Conservation (phyloP, 2,797 vertebrate species). For the Distichodus sexfasciatus region DNA sequence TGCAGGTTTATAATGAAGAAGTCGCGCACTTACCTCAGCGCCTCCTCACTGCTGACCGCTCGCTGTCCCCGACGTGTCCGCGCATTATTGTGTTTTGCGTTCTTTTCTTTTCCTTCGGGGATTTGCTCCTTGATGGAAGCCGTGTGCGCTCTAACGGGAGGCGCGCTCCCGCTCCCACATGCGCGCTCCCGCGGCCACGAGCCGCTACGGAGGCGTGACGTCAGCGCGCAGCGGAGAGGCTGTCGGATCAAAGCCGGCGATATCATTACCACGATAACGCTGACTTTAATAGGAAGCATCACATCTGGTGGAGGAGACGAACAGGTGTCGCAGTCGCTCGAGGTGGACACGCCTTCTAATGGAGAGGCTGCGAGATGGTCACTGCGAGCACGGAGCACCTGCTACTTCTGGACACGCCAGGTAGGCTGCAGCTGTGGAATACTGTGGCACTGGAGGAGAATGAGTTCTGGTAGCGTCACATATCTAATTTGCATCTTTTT, state of each 20-base stretch:
- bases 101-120: slow-evolving; percentile 17
- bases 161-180: slow-evolving; percentile 43
- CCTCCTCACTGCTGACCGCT: slow-evolving; percentile 24
- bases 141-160: slow-evolving; percentile 28
- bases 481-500: no score
- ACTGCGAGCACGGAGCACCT: no score
- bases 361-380: no score
- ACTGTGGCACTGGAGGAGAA: no score
- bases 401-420: no score
- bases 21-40: slow-evolving; percentile 31
- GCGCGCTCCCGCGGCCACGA: slow-evolving; percentile 43
- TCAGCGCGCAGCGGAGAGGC: slow-evolving; percentile 31
- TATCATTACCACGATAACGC: no score
- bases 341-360: no score
- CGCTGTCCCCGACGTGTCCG: slow-evolving; percentile 15
- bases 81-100: background rate
- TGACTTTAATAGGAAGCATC: no score
- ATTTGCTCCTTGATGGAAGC: slow-evolving; percentile 8
- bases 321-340: no score
- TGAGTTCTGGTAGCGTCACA: no score
- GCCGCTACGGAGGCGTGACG: slow-evolving; percentile 48
- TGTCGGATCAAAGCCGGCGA: background rate
- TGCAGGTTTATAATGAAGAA: background rate
- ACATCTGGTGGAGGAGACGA: no score
- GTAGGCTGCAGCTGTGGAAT: no score